phyloP scores from a whole-genome alignment of 1,140 invertebrate species.

The Ips typographus region DNA sequence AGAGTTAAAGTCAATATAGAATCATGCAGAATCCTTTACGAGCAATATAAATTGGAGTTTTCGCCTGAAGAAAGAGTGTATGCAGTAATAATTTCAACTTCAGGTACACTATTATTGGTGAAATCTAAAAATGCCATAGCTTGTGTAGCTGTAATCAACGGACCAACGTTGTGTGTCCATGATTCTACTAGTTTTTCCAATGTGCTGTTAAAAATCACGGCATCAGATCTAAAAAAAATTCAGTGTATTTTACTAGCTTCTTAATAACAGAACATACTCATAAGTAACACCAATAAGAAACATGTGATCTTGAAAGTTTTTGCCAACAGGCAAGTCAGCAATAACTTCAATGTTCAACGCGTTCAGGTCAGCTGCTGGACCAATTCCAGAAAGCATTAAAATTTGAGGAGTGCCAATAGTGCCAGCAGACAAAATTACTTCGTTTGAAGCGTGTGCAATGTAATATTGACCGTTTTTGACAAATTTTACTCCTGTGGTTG shows the following conservation, averaged over 20 bases:
- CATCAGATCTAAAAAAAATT: background rate
- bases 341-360: conserved; percentile 65
- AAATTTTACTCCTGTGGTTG: conserved; percentile 71
- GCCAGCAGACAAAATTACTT: conserved; percentile 77
- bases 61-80: too few species aligned
- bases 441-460: conserved; percentile 57
- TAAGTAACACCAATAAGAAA: conserved; percentile 52
- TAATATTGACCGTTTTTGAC: conserved; percentile 56
- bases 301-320: conserved; percentile 77
- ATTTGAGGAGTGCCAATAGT: conserved; percentile 75
- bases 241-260: background rate
- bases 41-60: too few species aligned
- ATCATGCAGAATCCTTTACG: too few species aligned
- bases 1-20: too few species aligned
- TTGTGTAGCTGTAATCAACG: too few species aligned
- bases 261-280: background rate
- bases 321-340: conserved; percentile 70
- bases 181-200: background rate
- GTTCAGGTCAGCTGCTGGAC: conserved; percentile 68
- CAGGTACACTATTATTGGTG: too few species aligned
- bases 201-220: background rate
- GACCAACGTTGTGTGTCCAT: background rate
- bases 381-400: conserved; percentile 83
- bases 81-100: too few species aligned
- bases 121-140: too few species aligned